Conservation (phyloP, 2,113 vertebrate genomes). For the Equus przewalskii region DNA sequence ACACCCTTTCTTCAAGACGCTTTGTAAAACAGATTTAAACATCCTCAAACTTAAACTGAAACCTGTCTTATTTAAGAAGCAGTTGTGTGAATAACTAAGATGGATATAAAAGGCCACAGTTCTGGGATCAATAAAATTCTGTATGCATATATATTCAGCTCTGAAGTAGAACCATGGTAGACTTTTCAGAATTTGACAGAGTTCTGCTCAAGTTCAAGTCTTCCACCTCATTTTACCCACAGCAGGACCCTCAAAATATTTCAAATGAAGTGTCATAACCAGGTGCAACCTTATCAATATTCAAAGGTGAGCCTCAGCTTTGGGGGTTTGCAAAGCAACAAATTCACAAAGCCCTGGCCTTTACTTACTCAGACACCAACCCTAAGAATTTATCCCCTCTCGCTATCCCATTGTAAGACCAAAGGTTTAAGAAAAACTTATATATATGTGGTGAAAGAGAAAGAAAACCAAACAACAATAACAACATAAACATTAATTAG, state of each 20-base stretch:
- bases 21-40: not conserved
- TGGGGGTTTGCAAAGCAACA: not conserved
- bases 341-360: not conserved
- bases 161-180: not conserved
- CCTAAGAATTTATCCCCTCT: not conserved
- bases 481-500: constrained; percentile 19
- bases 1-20: not conserved
- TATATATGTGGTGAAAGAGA: not conserved
- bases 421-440: not conserved
- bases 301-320: not conserved
- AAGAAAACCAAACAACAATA: not conserved
- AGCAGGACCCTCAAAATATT: not conserved
- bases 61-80: not conserved
- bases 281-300: not conserved
- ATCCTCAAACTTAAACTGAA: not conserved
- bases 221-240: not conserved
- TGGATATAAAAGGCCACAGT: not conserved
- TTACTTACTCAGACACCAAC: not conserved
- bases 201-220: not conserved
- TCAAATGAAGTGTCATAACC: not conserved
- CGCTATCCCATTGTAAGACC: not conserved
- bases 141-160: not conserved
- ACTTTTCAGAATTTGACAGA: constrained; percentile 7
- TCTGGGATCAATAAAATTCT: not conserved
- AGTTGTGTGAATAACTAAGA: not conserved